phyloP scores from a whole-genome alignment of 2,797 vertebrate genomes.

The Molossus molossus region DNA sequence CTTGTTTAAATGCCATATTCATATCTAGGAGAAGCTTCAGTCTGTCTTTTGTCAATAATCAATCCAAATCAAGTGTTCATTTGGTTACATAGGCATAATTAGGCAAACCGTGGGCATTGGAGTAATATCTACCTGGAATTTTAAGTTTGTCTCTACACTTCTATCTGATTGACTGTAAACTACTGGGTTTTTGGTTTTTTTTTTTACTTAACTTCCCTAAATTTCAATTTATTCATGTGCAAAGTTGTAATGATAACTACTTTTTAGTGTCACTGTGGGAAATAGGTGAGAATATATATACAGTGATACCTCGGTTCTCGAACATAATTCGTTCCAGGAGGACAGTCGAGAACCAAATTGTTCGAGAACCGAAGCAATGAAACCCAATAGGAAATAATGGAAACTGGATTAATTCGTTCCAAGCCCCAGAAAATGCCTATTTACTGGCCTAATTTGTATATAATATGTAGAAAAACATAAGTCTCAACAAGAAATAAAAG shows the following conservation, averaged over 20 bases:
- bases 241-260: background rate
- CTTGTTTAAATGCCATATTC: background rate
- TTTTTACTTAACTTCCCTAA: constrained; percentile 7
- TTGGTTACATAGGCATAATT: background rate
- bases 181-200: background rate
- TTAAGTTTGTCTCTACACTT: background rate
- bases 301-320: too few relatives aligned
- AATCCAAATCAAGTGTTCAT: background rate
- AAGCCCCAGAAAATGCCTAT: too few relatives aligned
- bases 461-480: too few relatives aligned
- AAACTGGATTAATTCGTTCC: too few relatives aligned
- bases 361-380: too few relatives aligned
- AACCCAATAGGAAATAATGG: too few relatives aligned
- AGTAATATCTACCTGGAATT: background rate
- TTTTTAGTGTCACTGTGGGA: background rate
- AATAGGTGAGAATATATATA: background rate
- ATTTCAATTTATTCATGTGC: constrained; percentile 21
- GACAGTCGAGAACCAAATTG: too few relatives aligned
- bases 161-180: background rate
- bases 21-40: background rate
- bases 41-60: background rate
- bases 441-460: too few relatives aligned
- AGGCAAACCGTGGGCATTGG: background rate
- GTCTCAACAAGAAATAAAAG: too few relatives aligned
- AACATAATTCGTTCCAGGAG: too few relatives aligned